These are phyloP conservation scores for Pomatorhinus ruficollis DNA, from an alignment of 2,113 vertebrate genomes.

Conservation along the genomic window DNA sequence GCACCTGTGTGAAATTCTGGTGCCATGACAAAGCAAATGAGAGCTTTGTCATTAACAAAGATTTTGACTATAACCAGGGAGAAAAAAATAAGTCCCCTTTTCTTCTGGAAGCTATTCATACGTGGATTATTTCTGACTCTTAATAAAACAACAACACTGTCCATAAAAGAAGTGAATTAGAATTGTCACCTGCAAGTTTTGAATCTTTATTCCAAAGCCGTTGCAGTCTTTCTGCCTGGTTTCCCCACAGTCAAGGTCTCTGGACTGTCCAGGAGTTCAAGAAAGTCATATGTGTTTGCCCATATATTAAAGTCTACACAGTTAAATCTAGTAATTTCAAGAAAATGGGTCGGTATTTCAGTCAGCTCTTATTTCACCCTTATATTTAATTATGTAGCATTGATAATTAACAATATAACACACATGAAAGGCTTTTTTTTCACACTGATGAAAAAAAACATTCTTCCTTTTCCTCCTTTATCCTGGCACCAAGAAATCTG, in stretches of 20 bases:
- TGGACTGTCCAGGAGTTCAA: background rate
- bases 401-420: background rate
- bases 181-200: background rate
- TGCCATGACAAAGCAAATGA: background rate
- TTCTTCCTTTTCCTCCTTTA: background rate
- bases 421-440: background rate
- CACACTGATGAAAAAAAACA: background rate
- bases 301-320: background rate
- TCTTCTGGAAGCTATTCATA: background rate
- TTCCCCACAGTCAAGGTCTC: accelerated
- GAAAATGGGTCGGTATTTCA: background rate
- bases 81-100: background rate
- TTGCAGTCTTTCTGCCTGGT: background rate
- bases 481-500: background rate
- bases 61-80: background rate
- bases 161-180: background rate
- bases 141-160: background rate
- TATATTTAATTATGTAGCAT: background rate
- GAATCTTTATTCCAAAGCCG: background rate
- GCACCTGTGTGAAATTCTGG: background rate
- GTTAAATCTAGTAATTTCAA: background rate
- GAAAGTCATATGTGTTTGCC: background rate
- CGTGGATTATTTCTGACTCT: background rate
- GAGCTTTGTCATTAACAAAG: background rate
- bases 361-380: background rate